Evolutionary conservation across 1,140 invertebrate genomes (phyloP).

Genomic region (Zaprionus ornatus): DNA sequence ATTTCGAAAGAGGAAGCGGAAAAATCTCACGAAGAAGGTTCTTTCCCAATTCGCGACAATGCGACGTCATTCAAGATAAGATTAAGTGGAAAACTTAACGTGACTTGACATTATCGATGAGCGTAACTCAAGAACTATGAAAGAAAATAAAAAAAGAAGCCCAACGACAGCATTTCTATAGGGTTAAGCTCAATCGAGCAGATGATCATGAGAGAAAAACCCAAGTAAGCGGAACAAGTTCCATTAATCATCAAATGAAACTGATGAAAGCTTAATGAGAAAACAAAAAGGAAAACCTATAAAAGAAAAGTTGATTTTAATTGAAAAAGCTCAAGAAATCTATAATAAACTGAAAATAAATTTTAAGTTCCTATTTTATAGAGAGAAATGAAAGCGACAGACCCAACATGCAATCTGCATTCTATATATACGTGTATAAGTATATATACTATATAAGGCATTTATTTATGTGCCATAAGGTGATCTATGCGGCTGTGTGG

Average conservation of each 20-base stretch:
- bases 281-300: background rate
- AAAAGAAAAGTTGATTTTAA: background rate
- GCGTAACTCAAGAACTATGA: background rate
- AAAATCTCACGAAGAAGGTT: conserved; percentile 29
- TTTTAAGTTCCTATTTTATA: background rate
- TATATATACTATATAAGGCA: background rate
- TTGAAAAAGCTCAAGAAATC: background rate
- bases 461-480: conserved; percentile 23
- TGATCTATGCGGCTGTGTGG: conserved; percentile 62
- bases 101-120: conserved; percentile 32
- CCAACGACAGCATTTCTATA: background rate
- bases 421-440: background rate
- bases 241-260: background rate
- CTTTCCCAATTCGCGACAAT: conserved; percentile 1
- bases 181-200: background rate
- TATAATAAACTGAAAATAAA: background rate
- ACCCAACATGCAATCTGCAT: background rate
- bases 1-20: conserved; percentile 1
- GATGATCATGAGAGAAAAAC: background rate
- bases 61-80: background rate
- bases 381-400: background rate
- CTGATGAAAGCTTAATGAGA: background rate
- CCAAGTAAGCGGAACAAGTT: background rate
- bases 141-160: background rate
- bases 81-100: conserved; percentile 51